Percentiles rank a stretch among this genome's conserved stretches.
These are phyloP conservation scores for Zaprionus vittiger DNA, from an alignment of 1,140 invertebrate genomes.

Conservation along the genomic window DNA sequence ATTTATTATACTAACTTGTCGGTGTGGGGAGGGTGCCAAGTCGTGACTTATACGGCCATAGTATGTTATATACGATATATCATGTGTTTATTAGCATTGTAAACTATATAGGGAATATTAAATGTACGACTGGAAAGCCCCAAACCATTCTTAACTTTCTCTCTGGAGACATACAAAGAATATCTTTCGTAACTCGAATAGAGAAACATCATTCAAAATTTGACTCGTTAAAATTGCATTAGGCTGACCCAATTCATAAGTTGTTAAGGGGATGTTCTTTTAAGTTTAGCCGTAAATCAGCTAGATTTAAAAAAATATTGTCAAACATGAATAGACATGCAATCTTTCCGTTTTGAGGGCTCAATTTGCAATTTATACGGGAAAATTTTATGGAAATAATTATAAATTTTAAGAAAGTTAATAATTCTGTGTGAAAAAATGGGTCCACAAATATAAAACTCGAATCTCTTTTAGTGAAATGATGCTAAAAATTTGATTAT, in stretches of 20 bases:
- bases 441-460: too few relatives aligned
- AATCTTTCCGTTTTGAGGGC: too few relatives aligned
- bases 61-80: background rate
- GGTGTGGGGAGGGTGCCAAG: background rate
- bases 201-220: constrained; percentile 34
- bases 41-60: background rate
- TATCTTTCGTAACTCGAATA: background rate
- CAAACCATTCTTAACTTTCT: background rate
- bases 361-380: too few relatives aligned
- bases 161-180: background rate
- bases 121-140: background rate
- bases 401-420: too few relatives aligned
- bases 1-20: constrained; percentile 48
- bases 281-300: too few relatives aligned
- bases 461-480: too few relatives aligned
- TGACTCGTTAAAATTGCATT: constrained; percentile 48
- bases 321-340: too few relatives aligned
- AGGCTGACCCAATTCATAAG: constrained; percentile 37
- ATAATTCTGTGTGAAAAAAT: too few relatives aligned
- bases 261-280: background rate
- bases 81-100: background rate
- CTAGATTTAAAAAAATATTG: too few relatives aligned
- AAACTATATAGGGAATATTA: background rate
- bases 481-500: too few relatives aligned
- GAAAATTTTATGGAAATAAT: too few relatives aligned